phyloP scores from a whole-genome alignment of 1,140 invertebrate species.

The Achroia grisella region DNA sequence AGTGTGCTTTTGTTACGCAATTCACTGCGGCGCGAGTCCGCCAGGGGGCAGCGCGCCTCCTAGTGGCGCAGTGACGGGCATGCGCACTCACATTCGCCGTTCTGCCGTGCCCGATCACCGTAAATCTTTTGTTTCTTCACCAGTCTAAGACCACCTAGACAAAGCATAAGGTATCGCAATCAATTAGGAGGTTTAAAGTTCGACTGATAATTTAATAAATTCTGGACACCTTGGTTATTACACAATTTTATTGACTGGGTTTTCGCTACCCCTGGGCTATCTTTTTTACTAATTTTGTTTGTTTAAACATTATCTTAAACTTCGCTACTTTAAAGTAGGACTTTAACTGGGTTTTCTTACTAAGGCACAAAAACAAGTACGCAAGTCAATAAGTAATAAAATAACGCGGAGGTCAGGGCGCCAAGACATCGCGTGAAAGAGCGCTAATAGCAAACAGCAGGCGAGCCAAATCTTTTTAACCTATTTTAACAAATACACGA shows the following conservation, averaged over 20 bases:
- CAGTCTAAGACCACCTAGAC: too few relatives aligned
- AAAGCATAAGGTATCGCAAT: too few relatives aligned
- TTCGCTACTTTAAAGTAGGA: too few relatives aligned
- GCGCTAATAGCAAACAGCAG: constrained; percentile 33
- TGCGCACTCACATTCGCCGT: constrained; percentile 41
- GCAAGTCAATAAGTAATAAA: constrained; percentile 48
- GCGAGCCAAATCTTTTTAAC: constrained; percentile 27
- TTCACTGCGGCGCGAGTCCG: constrained; percentile 56
- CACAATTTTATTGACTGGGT: too few relatives aligned
- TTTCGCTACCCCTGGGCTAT: too few relatives aligned
- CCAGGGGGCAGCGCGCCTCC: constrained; percentile 57
- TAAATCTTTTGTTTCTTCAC: constrained; percentile 19
- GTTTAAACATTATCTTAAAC: too few relatives aligned
- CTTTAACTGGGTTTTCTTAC: too few relatives aligned
- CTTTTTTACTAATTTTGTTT: too few relatives aligned
- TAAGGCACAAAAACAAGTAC: too few relatives aligned
- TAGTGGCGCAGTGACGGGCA: constrained; percentile 67
- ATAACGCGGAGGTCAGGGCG: constrained; percentile 41
- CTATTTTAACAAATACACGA: constrained; percentile 14
- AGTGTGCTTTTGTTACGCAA: constrained; percentile 70
- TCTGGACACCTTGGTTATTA: too few relatives aligned
- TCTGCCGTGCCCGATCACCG: constrained; percentile 10
- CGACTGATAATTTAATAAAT: too few relatives aligned
- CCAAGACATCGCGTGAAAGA: constrained; percentile 48
- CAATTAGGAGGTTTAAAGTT: too few relatives aligned